Base-by-base conservation (phyloP, 2,888 invertebrate genomes). In the Endomychus coccineus region DNA sequence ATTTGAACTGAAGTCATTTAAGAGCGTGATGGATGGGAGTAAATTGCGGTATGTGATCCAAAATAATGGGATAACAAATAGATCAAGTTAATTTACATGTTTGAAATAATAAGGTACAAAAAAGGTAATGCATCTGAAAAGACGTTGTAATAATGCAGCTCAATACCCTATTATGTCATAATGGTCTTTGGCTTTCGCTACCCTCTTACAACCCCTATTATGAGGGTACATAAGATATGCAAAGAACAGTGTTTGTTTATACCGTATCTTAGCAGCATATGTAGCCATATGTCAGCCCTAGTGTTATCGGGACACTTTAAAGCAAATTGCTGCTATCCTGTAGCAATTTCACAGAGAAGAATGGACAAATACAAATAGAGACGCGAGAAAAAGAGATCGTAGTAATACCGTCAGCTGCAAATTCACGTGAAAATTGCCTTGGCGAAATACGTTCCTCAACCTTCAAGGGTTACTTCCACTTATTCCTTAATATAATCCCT, bases 211-310 rank as follows among this genome's bases (percentile, higher is more conserved):
- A 40, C 51, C 55, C 57, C 56, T 54, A 55, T 59, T 59, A 55
- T 54, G 41, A 35, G 50, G 51, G 51, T 49, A 56, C 58, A 62
- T 62, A 62, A 63, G 63, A 62, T 64, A 64, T 62, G 64, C 62
- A 62, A 64, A 61, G 59, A 59, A 55, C 51, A 56, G 58, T 63
- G 62, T 64, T 65, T 66, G 63, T 64, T 65, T 64, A 64, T 61
- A 61, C 59, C 55, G 58, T 57, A 55, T 61, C 59, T 58, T 56
- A 54, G 56, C 57, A 52, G 60, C 63, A 63, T 63, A 56, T 64
- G 63, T 62, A 63, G 56, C 60, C 64, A 64, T 64, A 64, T 63
- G 64, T 62, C 62, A 63, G 49, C 50, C 53, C 54, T 51, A 50
- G 52, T 56, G 62, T 64, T 64, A 64, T 64, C 64, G 58, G 59